Base-by-base conservation (phyloP, 1,140 invertebrate genomes). In the Cheumatopsyche charites region DNA sequence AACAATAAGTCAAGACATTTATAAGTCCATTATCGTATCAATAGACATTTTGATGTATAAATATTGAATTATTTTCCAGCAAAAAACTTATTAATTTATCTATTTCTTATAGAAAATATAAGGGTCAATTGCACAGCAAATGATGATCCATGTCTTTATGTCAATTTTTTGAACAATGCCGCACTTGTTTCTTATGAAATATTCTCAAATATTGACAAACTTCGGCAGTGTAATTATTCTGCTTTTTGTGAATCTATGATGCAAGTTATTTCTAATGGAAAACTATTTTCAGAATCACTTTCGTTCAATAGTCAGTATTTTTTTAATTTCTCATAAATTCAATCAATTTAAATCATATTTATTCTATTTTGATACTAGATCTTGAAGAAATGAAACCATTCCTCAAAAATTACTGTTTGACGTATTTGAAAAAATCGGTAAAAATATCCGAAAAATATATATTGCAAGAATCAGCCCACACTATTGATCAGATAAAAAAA, bases 111-210 rank as follows among this genome's bases (percentile, higher is more conserved):
- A 71, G 73, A 69, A 47, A 62, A 61, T 0, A 26, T 74, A 6
- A 55, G 69, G 25, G 12, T 67, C n/a, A 23, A 17, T 9, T 74
- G 15, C 25, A 1, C 11, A n/a, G 17, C 15, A 17, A n/a, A 49
- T 26, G 61, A 67, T 7, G 45, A 74, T 55, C 43, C 41, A 13
- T 17, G 66, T 42, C 49, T 66, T 13, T 36, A 29, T 52, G 15
- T 66, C 17, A 47, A 36, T 15, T 49, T 75, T 0, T 52, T 75
- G 7, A 62, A 68, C 1, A 72, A 63, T 25, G 62, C 70, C 1
- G 66, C 73, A 0, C 13, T 65, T 9, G 66, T 67, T 66, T 66
- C 70, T 21, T 70, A 67, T 49, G 43, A 72, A 42, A 13, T 71
- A 11, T 55, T 52, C 9, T 62, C 45, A 0, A 25, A 49, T 41